A percentile compares a stretch with the other conserved stretches of the same genome.
phyloP scores from a whole-genome alignment of 1,140 invertebrate genomes.

The Solenopsis invicta region DNA sequence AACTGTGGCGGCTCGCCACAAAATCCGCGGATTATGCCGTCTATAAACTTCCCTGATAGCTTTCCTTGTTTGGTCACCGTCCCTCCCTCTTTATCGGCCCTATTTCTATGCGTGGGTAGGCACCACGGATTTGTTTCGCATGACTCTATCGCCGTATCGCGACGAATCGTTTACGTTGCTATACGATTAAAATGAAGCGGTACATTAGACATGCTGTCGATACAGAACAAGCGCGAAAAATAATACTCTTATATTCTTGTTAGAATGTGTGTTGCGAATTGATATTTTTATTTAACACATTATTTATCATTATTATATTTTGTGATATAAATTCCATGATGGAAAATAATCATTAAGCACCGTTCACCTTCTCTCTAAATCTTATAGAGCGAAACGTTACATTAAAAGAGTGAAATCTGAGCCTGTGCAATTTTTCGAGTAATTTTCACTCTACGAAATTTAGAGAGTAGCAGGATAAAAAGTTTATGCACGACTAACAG shows the following conservation, averaged over 20 bases:
- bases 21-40: slow-evolving; percentile 54
- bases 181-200: slow-evolving; percentile 21
- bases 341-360: background rate
- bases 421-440: no score
- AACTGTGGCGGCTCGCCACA: slow-evolving; percentile 60
- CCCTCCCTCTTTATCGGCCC: slow-evolving; percentile 17
- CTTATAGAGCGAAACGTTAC: no score
- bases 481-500: background rate
- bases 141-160: slow-evolving; percentile 27
- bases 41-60: slow-evolving; percentile 72
- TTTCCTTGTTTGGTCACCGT: slow-evolving; percentile 63
- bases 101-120: slow-evolving; percentile 49
- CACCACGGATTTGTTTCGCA: slow-evolving; percentile 38
- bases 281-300: background rate
- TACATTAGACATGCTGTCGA: background rate
- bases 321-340: background rate
- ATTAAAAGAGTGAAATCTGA: no score
- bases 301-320: background rate
- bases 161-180: slow-evolving; percentile 21
- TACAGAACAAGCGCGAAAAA: background rate
- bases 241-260: background rate
- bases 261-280: background rate
- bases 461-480: background rate
- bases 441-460: no score
- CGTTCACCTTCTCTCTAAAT: background rate